Base-by-base conservation (phyloP, 1,140 invertebrate species). In the Paraescarpia echinospica region DNA sequence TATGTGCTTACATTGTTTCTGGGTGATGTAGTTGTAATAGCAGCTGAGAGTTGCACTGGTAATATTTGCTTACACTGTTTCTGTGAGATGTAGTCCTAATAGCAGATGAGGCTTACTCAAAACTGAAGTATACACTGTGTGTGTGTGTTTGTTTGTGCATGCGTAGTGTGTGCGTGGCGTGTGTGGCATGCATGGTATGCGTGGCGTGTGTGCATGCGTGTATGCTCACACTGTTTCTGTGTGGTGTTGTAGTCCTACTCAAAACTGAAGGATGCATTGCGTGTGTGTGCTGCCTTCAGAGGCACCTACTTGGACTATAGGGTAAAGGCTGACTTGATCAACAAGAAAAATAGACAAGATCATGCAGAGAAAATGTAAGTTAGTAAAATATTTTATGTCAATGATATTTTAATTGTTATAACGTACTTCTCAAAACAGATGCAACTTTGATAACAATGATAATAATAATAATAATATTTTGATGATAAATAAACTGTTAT, bases 221-320 rank as follows among this genome's bases (percentile, higher is more conserved):
- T 51, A 51, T 8, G 89, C 89, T 90, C 9, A 34, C 90, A 90
- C 35, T 4, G 14, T 34, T 90, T 90, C 59, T 77, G 59, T 91
- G 8, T 48, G 34, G n/a, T 33, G n/a, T 59, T 91, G 8, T 93
- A 96, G 96, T 96, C 95, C 0, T 96, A 95, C 91, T 93, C 94
- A 35, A 96, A 96, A 92, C 91, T 96, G 92, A 96, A 96, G 93
- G 95, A 96, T 91, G 96, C 95, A 0, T 93, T 96, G 59, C 93
- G 94, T 77, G 95, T 96, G 31, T 96, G 96, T 95, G 96, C 96
- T 89, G 95, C 95, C n/a, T 96, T 96, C 93, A 92, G 96, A 91
- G 96, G 96, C 34, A 96, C 95, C 12, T 96, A 96, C 92, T 93
- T 96, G 51, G 96, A 96, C 93, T 96, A 95, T 92, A 95, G 95